A percentile compares a stretch with the other conserved stretches of the same genome.
These are phyloP conservation scores for Caretta caretta DNA, from an alignment of 2,113 vertebrate genomes.

Conservation along the genomic window DNA sequence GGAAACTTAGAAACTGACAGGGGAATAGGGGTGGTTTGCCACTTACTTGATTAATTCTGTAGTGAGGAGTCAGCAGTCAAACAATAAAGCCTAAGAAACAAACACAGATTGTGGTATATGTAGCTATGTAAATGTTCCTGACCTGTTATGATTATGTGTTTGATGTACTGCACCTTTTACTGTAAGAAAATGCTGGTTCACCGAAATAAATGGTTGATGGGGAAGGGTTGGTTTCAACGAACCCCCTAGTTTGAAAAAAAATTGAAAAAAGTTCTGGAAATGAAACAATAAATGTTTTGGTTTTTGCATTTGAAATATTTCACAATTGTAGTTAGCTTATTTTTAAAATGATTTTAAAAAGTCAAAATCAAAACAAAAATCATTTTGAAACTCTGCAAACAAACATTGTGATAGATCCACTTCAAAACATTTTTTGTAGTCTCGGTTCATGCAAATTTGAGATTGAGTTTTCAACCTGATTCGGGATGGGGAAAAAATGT, in stretches of 20 bases:
- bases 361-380: background rate
- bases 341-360: background rate
- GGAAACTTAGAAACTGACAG: conserved; percentile 5
- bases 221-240: background rate
- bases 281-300: background rate
- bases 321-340: background rate
- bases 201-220: background rate
- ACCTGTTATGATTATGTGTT: background rate
- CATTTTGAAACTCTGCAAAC: background rate
- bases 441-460: background rate
- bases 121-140: background rate
- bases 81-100: background rate
- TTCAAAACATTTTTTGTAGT: no score
- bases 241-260: no score
- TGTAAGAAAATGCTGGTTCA: background rate
- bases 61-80: background rate
- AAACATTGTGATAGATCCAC: background rate
- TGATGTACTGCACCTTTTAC: background rate
- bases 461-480: background rate
- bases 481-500: background rate
- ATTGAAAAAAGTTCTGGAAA: no score
- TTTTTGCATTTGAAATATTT: background rate
- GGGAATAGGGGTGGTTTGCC: background rate
- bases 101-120: background rate
- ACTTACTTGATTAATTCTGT: background rate